Percentiles rank a stretch among this genome's conserved stretches.
Evolutionary conservation across 2,113 vertebrate genomes (phyloP).

Genomic region (Crotalus viridis): DNA sequence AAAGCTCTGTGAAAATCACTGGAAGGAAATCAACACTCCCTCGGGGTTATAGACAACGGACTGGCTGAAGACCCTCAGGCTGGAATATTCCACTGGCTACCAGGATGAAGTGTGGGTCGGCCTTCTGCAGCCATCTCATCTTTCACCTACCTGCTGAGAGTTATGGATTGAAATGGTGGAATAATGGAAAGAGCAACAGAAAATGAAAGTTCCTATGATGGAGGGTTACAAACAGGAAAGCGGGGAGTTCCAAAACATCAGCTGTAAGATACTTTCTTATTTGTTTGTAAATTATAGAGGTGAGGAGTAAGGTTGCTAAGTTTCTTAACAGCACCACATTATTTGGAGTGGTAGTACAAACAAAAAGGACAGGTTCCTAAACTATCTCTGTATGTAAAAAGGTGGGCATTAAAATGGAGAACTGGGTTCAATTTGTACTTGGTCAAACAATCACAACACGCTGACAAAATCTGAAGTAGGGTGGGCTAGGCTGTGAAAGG

Average conservation of each 20-base stretch:
- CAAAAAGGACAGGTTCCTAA: neutral
- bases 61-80: slow-evolving; percentile 6
- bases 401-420: neutral
- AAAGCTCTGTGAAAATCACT: slow-evolving; percentile 14
- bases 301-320: neutral
- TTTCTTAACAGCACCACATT: neutral
- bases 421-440: neutral
- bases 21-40: neutral
- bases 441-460: neutral
- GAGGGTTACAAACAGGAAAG: neutral
- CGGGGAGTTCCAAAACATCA: neutral
- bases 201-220: neutral
- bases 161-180: neutral
- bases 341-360: too few species aligned
- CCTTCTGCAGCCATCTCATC: neutral
- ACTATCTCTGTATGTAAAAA: neutral
- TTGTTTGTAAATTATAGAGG: neutral
- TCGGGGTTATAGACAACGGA: slow-evolving; percentile 11
- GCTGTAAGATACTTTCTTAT: neutral
- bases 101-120: neutral
- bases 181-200: neutral
- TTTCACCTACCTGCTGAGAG: neutral
- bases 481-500: neutral
- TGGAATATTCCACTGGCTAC: slow-evolving; percentile 54
- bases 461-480: neutral